A percentile compares a stretch with the other conserved stretches of the same genome.
phyloP scores from a whole-genome alignment of 2,797 vertebrate genomes.

The Spinus pinus region DNA sequence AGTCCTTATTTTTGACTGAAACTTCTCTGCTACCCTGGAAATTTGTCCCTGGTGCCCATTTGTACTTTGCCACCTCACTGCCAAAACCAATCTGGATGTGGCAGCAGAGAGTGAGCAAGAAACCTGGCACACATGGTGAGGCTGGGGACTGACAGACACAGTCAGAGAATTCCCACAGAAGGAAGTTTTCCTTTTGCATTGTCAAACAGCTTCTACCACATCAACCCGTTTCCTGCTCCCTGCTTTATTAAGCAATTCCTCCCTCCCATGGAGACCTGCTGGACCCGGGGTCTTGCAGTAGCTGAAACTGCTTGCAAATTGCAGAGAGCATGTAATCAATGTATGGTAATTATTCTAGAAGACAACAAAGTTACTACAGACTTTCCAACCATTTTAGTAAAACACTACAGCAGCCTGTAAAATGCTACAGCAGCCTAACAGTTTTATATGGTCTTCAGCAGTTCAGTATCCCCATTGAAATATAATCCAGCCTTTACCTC shows the following conservation, averaged over 20 bases:
- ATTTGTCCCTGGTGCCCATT: background rate
- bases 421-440: background rate
- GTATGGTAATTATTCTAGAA: background rate
- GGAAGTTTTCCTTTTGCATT: background rate
- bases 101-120: background rate
- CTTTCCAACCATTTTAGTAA: background rate
- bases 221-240: background rate
- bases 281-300: background rate
- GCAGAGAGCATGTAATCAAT: background rate
- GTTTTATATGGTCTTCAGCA: background rate
- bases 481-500: conserved; percentile 3
- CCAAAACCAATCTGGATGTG: background rate
- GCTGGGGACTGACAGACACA: background rate
- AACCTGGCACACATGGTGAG: fast-evolving
- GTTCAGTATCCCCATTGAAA: background rate
- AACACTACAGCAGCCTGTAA: background rate
- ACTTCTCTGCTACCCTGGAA: background rate
- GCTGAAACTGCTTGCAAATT: background rate
- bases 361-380: background rate
- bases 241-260: background rate
- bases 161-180: background rate
- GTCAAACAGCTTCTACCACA: background rate
- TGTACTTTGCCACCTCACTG: background rate
- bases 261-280: background rate
- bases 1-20: background rate